A percentile compares a stretch with the other conserved stretches of the same genome.
Evolutionary conservation across 2,797 vertebrate genomes (phyloP).

Genomic region (Sebastes nivosus): DNA sequence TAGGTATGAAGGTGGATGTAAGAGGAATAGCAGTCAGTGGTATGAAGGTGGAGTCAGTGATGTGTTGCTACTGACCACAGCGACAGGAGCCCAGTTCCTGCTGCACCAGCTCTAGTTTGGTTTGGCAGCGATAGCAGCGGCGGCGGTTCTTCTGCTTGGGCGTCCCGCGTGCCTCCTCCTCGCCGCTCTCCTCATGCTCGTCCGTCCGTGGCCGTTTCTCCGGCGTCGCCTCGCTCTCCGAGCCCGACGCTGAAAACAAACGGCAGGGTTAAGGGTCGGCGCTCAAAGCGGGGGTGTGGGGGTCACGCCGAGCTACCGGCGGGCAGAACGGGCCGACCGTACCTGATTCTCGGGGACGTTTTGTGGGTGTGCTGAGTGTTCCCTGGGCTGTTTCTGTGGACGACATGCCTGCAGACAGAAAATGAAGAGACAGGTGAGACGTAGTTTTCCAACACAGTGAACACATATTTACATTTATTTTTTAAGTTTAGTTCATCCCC

Average conservation of each 20-base stretch:
- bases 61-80: conserved; percentile 84
- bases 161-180: conserved; percentile 86
- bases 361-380: conserved; percentile 90
- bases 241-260: conserved; percentile 85
- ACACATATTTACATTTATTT: no score
- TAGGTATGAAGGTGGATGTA: no score
- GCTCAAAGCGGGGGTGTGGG: background rate
- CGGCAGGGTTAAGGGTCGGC: background rate
- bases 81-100: conserved; percentile 95
- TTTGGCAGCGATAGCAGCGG: conserved; percentile 98
- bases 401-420: conserved; percentile 81
- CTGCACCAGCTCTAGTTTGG: conserved; percentile 97
- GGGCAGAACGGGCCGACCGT: background rate
- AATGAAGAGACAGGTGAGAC: background rate
- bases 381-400: conserved; percentile 91
- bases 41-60: background rate
- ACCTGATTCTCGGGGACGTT: conserved; percentile 94
- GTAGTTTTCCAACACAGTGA: no score
- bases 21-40: no score
- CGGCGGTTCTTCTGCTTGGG: conserved; percentile 97
- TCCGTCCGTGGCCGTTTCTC: conserved; percentile 92
- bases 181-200: conserved; percentile 78
- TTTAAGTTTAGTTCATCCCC: no score
- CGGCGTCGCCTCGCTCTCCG: conserved; percentile 91
- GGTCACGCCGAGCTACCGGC: fast-evolving